Percentiles rank a stretch among this genome's conserved stretches.
phyloP scores from a whole-genome alignment of 37 sponge, comb jelly and placozoan species.

The Spongia lamella region DNA sequence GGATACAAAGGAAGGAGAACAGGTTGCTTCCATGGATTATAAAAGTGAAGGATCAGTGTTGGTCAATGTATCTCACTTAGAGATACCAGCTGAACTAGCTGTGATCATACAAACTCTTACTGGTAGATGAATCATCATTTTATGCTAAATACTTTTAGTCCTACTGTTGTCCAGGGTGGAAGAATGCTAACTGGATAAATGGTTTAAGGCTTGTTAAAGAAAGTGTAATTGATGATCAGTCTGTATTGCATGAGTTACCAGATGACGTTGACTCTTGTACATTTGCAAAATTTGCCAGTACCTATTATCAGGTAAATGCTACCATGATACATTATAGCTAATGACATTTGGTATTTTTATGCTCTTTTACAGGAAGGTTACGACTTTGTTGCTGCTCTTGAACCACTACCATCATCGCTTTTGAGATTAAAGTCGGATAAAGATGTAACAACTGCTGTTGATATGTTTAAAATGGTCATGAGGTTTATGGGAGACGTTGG shows the following conservation, averaged over 20 bases:
- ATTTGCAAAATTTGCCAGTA: constrained; percentile 56
- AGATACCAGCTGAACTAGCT: constrained; percentile 46
- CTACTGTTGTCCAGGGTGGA: neutral
- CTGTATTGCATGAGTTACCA: constrained; percentile 12
- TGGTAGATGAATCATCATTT: constrained; percentile 9
- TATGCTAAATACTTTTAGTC: neutral
- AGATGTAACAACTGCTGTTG: constrained; percentile 17
- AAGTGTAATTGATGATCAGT: constrained; percentile 4
- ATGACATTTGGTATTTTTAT: neutral
- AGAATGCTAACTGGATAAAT: neutral
- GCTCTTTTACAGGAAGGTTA: constrained; percentile 14
- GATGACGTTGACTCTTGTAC: constrained; percentile 34
- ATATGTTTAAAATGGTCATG: constrained; percentile 56
- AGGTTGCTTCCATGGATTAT: constrained; percentile 31
- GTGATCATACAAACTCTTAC: constrained; percentile 17
- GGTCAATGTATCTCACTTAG: constrained; percentile 23
- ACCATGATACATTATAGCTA: constrained; percentile 1
- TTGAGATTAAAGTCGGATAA: constrained; percentile 16
- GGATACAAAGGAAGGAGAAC: no score
- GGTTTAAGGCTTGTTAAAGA: constrained; percentile 3
- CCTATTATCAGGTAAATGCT: constrained; percentile 58
- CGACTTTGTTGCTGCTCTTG: constrained; percentile 29
- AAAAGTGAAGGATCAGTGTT: neutral
- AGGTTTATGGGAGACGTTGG: constrained; percentile 46
- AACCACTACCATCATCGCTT: constrained; percentile 32